A percentile compares a stretch with the other conserved stretches of the same genome.
Evolutionary conservation across 92 coral and sea anemone species (phyloP).

Genomic region (Epizoanthus fatuus): DNA sequence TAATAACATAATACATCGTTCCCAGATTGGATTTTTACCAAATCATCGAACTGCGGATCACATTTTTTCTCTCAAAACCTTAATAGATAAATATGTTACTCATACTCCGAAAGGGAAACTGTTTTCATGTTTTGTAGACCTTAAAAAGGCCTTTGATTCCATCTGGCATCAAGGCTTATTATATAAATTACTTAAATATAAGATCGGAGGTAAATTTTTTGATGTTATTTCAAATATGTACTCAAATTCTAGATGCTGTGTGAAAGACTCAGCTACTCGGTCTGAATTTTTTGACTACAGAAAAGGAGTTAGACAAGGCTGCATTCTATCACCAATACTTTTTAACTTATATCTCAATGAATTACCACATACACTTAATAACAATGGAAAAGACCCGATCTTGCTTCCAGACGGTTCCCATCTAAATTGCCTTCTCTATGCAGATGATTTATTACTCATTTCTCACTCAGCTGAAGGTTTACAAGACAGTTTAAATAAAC

Average conservation of each 20-base stretch:
- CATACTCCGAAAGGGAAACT: slow-evolving; percentile 37
- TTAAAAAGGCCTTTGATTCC: slow-evolving; percentile 13
- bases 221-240: slow-evolving; percentile 32
- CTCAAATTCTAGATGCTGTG: slow-evolving; percentile 46
- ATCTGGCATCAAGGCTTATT: slow-evolving; percentile 58
- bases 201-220: slow-evolving; percentile 49
- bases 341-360: slow-evolving; percentile 52
- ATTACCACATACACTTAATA: slow-evolving; percentile 21
- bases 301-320: slow-evolving; percentile 64
- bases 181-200: slow-evolving; percentile 31
- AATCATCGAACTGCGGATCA: slow-evolving; percentile 55
- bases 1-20: slow-evolving; percentile 50
- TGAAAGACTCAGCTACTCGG: slow-evolving; percentile 24
- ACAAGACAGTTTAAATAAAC: slow-evolving; percentile 32
- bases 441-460: slow-evolving; percentile 47
- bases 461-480: slow-evolving; percentile 52
- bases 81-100: slow-evolving; percentile 57
- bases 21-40: slow-evolving; percentile 57
- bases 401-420: slow-evolving; percentile 35
- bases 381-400: slow-evolving; percentile 29
- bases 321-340: slow-evolving; percentile 41
- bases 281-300: slow-evolving; percentile 40
- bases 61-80: slow-evolving; percentile 48
- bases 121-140: slow-evolving; percentile 48
- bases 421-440: slow-evolving; percentile 31